Base-by-base conservation (phyloP, 1,140 invertebrate species). In the Drosophila neocordata region DNA sequence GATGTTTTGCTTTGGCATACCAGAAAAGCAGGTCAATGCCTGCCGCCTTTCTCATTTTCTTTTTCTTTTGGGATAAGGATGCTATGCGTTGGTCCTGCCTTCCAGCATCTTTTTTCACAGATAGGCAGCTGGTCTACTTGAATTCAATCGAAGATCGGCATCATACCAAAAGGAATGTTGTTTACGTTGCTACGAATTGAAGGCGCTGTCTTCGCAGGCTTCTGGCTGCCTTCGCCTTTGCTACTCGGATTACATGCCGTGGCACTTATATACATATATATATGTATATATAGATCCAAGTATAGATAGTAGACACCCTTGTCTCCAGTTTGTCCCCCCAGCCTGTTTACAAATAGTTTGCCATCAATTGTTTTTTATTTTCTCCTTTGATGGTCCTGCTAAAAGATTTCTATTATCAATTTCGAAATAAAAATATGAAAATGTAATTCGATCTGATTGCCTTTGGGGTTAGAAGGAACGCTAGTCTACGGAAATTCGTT, bases 121-220 rank as follows among this genome's bases (percentile, higher is more conserved):
- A 70, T 59, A 63, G 63, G 79, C 82, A 87, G 82, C 83, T 87
- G 82, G 27, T 57, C 67, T 75, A 87, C 82, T 87, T 82, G 83
- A 82, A 64, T 41, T 53, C 7, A 6, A 31, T 31, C 4, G 4
- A 31, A 31, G 41, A 18, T 48, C n/a, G 15, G 8, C 18, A 48
- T 48, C 37, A 38, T 12, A 13, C 37, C 12, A 38, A 38, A 38
- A 38, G 37, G 37, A 27, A 31, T 34, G 24, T 27, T 52, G 57
- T 73, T 41, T 51, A 64, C 52, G 37, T 82, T 71, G 83, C 68
- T 83, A 83, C 51, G 75, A 60, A 83, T 79, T 72, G 76, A 76
- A 61, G 34, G 55, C 60, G 24, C 44, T 56, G 12, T 37, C 44
- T 34, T 44, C 68, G 52, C 34, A 44, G 52, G 60, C 73, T 67